Conservation (phyloP, 2,888 invertebrate genomes). For the Atethmia centrago region DNA sequence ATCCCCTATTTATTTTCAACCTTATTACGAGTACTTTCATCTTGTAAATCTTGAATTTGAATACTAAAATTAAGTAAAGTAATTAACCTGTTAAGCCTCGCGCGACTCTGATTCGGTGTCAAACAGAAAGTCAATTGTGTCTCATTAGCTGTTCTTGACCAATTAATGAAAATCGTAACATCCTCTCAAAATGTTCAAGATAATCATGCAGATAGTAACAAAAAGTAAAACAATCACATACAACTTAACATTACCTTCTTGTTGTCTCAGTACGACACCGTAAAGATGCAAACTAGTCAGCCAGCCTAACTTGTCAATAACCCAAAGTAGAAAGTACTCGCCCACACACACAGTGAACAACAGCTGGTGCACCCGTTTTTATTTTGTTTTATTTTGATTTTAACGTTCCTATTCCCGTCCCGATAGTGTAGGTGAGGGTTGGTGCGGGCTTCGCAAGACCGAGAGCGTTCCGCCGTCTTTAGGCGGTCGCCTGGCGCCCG, state of each 20-base stretch:
- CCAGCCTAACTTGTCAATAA: not conserved
- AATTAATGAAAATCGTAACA: not conserved
- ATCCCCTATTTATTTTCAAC: slow-evolving; percentile 16
- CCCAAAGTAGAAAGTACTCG: slow-evolving; percentile 52
- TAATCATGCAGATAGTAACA: not conserved
- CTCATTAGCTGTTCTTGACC: too few relatives aligned
- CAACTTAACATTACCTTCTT: accelerated
- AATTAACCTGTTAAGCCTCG: too few relatives aligned
- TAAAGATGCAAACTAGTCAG: not conserved
- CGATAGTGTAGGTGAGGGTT: slow-evolving; percentile 82
- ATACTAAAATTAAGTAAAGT: not conserved
- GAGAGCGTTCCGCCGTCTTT: slow-evolving; percentile 85
- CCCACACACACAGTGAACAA: slow-evolving; percentile 24
- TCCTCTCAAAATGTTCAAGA: not conserved
- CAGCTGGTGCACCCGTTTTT: slow-evolving; percentile 80
- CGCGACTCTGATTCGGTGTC: too few relatives aligned
- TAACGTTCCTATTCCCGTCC: slow-evolving; percentile 79
- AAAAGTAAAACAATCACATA: not conserved
- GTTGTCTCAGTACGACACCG: not conserved
- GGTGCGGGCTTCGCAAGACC: slow-evolving; percentile 86
- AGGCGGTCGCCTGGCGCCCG: slow-evolving; percentile 80
- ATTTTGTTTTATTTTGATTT: slow-evolving; percentile 76
- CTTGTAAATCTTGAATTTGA: not conserved
- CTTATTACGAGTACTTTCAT: slow-evolving; percentile 50
- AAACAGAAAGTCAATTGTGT: too few relatives aligned